Percentiles rank a stretch among this genome's conserved stretches.
These are phyloP conservation scores for Thaumetopoea pityocampa DNA, from an alignment of 1,140 invertebrate species.

Conservation along the genomic window DNA sequence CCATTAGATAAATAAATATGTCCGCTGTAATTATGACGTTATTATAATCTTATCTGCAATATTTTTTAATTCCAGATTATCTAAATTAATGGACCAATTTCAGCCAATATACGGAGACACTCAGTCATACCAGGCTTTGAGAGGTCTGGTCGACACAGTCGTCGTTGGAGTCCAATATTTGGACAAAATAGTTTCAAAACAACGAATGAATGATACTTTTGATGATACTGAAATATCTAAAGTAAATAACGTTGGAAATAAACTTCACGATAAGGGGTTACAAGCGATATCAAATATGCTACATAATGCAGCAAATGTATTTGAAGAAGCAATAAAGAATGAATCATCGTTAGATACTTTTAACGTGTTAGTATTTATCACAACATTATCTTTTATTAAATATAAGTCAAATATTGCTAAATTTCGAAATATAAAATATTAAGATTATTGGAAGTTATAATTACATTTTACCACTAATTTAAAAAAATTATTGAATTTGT, in stretches of 20 bases:
- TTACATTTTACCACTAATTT: too few species aligned
- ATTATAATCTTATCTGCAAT: too few species aligned
- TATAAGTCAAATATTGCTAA: not conserved
- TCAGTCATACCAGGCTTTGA: slow-evolving; percentile 43
- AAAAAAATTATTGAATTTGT: too few species aligned
- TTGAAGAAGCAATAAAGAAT: slow-evolving; percentile 28
- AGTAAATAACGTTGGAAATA: slow-evolving; percentile 10
- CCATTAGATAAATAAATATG: too few species aligned
- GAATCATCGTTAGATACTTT: slow-evolving; percentile 33
- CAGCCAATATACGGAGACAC: slow-evolving; percentile 57
- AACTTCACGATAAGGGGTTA: slow-evolving; percentile 16
- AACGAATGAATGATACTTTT: slow-evolving; percentile 6
- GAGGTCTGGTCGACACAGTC: slow-evolving; percentile 37
- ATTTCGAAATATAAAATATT: too few species aligned
- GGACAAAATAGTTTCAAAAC: slow-evolving; percentile 36
- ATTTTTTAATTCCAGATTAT: slow-evolving; percentile 44
- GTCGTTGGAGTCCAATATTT: slow-evolving; percentile 41
- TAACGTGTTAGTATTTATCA: slow-evolving; percentile 41
- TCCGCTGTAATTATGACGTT: too few species aligned
- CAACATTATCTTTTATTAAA: not conserved
- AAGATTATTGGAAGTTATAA: too few species aligned
- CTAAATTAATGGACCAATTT: slow-evolving; percentile 50
- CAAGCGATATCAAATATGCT: slow-evolving; percentile 35
- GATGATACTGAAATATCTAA: slow-evolving; percentile 11
- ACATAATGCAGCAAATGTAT: slow-evolving; percentile 28